These are phyloP conservation scores for Hirtodrosophila trivittata DNA, from an alignment of 2,888 invertebrate species.

Conservation along the genomic window DNA sequence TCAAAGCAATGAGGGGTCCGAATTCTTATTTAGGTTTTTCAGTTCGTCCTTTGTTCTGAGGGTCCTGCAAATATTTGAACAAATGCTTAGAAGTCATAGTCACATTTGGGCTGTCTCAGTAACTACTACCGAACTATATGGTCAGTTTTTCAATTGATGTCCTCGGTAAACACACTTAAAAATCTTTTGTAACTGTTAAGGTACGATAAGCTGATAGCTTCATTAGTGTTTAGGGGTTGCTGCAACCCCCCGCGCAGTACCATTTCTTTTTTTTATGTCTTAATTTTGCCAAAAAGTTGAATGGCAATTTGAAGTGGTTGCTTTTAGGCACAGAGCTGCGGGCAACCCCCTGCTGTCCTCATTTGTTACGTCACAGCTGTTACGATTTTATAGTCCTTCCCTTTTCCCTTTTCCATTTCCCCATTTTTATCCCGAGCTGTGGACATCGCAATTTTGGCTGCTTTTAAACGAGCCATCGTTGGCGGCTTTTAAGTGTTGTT, in stretches of 20 bases:
- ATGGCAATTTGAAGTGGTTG: constrained; percentile 70
- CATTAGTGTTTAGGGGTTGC: constrained; percentile 61
- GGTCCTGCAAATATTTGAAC: constrained; percentile 66
- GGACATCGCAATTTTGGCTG: constrained; percentile 8
- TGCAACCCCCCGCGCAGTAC: constrained; percentile 25
- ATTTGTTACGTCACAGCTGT: constrained; percentile 74
- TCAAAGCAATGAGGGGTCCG: constrained; percentile 2
- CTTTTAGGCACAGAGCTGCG: constrained; percentile 25
- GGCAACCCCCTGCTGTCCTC: constrained; percentile 54
- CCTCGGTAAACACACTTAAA: constrained; percentile 55
- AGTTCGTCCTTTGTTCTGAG: constrained; percentile 28
- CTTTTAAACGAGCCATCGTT: constrained; percentile 23
- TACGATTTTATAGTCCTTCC: constrained; percentile 53
- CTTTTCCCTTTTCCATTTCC: neutral
- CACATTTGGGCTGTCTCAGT: constrained; percentile 48
- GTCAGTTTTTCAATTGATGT: constrained; percentile 64
- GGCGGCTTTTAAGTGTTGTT: constrained; percentile 51
- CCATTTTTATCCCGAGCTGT: neutral
- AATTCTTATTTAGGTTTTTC: constrained; percentile 10
- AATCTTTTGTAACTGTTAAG: constrained; percentile 59
- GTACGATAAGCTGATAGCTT: constrained; percentile 67
- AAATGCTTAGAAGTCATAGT: constrained; percentile 52
- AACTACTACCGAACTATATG: constrained; percentile 54
- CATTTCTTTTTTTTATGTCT: constrained; percentile 63
- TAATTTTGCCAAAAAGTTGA: constrained; percentile 57